Evolutionary conservation across 64 coral and sea anemone species (phyloP).

Genomic region (Montipora foliosa): DNA sequence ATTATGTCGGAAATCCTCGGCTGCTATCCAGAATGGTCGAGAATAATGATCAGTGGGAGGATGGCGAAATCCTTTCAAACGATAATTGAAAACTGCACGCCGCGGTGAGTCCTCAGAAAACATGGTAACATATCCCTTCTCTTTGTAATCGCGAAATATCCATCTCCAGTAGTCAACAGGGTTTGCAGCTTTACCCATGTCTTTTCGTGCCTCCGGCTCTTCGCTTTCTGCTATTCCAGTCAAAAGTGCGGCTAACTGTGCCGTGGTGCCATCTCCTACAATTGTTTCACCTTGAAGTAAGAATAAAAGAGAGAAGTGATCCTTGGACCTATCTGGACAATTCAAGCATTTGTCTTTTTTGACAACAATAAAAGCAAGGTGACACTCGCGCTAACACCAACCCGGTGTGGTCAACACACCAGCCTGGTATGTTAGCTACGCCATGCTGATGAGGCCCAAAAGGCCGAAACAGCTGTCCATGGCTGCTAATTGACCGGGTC

Average conservation of each 20-base stretch:
- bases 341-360: too few relatives aligned
- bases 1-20: slow-evolving; percentile 21
- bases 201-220: slow-evolving; percentile 72
- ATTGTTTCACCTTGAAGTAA: slow-evolving; percentile 76
- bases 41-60: slow-evolving; percentile 86
- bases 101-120: slow-evolving; percentile 73
- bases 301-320: background rate
- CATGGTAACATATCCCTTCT: slow-evolving; percentile 77
- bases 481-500: too few relatives aligned
- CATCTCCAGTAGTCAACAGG: slow-evolving; percentile 84
- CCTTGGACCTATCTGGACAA: too few relatives aligned
- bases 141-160: slow-evolving; percentile 79
- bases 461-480: too few relatives aligned
- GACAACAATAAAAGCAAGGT: too few relatives aligned
- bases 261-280: slow-evolving; percentile 87
- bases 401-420: too few relatives aligned
- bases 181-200: slow-evolving; percentile 46
- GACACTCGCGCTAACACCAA: too few relatives aligned
- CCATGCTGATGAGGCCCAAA: too few relatives aligned
- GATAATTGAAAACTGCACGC: slow-evolving; percentile 65
- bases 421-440: too few relatives aligned
- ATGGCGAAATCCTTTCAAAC: slow-evolving; percentile 71
- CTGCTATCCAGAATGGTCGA: slow-evolving; percentile 81
- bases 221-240: slow-evolving; percentile 82
- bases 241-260: slow-evolving; percentile 84